Conservation (phyloP, 1,140 invertebrate genomes). For the Hyles vespertilio region DNA sequence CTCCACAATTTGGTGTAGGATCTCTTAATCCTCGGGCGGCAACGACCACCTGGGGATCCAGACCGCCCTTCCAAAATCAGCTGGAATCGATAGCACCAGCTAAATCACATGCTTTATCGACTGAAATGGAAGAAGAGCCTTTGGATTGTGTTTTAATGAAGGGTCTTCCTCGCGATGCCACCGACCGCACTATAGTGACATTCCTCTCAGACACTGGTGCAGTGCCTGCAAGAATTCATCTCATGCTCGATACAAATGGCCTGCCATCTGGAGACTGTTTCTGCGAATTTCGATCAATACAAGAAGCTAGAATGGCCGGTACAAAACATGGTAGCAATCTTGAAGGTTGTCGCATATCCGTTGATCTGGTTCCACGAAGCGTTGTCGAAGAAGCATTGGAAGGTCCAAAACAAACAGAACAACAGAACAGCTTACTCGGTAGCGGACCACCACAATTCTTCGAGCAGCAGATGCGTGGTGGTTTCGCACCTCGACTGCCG, state of each 20-base stretch:
- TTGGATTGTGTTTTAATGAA: slow-evolving; percentile 83
- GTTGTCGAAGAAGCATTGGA: slow-evolving; percentile 66
- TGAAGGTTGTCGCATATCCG: slow-evolving; percentile 79
- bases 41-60: slow-evolving; percentile 39
- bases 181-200: slow-evolving; percentile 85
- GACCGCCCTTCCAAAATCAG: slow-evolving; percentile 37
- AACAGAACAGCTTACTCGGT: slow-evolving; percentile 18
- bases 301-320: slow-evolving; percentile 83
- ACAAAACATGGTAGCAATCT: slow-evolving; percentile 83
- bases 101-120: slow-evolving; percentile 20
- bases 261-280: slow-evolving; percentile 88
- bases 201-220: slow-evolving; percentile 87
- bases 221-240: slow-evolving; percentile 85
- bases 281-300: slow-evolving; percentile 85
- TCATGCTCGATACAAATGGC: slow-evolving; percentile 82
- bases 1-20: slow-evolving; percentile 37
- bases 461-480: slow-evolving; percentile 37
- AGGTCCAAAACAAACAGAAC: slow-evolving; percentile 39
- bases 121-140: slow-evolving; percentile 44
- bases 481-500: slow-evolving; percentile 37
- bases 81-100: slow-evolving; percentile 23
- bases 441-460: slow-evolving; percentile 37
- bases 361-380: slow-evolving; percentile 80
- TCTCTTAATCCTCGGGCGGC: slow-evolving; percentile 44
- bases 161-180: slow-evolving; percentile 84